Conservation (phyloP, 2,113 vertebrate genomes). For the Pollimyrus isidori region DNA sequence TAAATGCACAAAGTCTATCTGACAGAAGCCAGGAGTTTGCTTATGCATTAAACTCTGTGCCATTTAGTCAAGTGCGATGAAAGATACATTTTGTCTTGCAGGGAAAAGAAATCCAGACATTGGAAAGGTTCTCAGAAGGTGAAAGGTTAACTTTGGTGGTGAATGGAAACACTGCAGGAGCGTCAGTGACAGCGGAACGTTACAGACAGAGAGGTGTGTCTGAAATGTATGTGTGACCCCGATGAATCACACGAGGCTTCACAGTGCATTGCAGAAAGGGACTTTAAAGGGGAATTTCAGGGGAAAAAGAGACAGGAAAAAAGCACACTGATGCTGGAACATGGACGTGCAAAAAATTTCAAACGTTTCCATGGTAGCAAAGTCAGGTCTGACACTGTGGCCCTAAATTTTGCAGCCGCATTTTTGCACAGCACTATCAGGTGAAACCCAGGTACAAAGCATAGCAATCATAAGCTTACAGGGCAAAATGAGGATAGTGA, state of each 20-base stretch:
- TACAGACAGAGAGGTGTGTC: background rate
- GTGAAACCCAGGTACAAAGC: background rate
- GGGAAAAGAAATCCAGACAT: background rate
- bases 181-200: background rate
- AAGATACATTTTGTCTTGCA: background rate
- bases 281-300: background rate
- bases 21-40: background rate
- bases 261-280: background rate
- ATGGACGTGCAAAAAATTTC: background rate
- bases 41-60: background rate
- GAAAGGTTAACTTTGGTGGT: background rate
- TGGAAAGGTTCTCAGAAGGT: background rate
- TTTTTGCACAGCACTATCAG: background rate
- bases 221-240: background rate
- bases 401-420: background rate
- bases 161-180: background rate
- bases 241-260: background rate
- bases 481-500: background rate
- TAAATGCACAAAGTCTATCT: background rate
- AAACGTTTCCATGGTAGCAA: conserved; percentile 10
- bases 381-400: background rate
- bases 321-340: background rate
- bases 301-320: background rate
- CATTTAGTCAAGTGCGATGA: background rate
- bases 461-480: background rate